phyloP scores from a whole-genome alignment of 2,797 vertebrate species.

The Acipenser ruthenus region DNA sequence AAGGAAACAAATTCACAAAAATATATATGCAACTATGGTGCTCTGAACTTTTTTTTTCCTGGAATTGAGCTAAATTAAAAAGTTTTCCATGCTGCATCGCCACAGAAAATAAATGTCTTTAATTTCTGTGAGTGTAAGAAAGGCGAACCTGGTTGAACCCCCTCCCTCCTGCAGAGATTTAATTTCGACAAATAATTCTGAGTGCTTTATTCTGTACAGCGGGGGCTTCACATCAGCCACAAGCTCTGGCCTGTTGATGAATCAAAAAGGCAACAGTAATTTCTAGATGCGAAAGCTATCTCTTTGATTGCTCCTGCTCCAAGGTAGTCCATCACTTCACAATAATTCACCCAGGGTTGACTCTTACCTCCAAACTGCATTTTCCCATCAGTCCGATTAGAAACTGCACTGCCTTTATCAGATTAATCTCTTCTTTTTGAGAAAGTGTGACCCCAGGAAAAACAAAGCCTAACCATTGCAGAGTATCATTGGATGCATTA shows the following conservation, averaged over 20 bases:
- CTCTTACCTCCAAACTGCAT: conserved; percentile 45
- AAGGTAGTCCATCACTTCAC: conserved; percentile 59
- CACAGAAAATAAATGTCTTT: conserved; percentile 46
- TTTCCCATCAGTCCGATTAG: conserved; percentile 67
- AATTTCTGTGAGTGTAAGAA: conserved; percentile 47
- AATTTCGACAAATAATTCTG: conserved; percentile 57
- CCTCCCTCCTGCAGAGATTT: conserved; percentile 39
- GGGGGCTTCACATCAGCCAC: conserved; percentile 30
- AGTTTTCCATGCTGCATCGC: conserved; percentile 33
- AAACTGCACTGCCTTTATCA: conserved; percentile 54
- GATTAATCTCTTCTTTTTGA: conserved; percentile 48
- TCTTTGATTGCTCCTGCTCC: conserved; percentile 62
- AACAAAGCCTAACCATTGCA: conserved; percentile 23
- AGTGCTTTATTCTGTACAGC: conserved; percentile 47
- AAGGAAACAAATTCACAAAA: too few species aligned
- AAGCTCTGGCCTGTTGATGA: conserved; percentile 51
- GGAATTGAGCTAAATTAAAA: conserved; percentile 28
- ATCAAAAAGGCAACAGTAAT: conserved; percentile 52
- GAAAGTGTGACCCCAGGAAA: conserved; percentile 38
- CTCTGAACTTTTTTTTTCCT: background rate
- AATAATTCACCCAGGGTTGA: conserved; percentile 54
- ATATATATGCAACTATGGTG: too few species aligned
- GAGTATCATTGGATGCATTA: conserved; percentile 12
- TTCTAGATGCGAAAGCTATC: conserved; percentile 64
- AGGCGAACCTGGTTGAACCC: conserved; percentile 24